Evolutionary conservation across 2,888 invertebrate genomes (phyloP), one percentile per base, ranked within the genome.

Genomic region (Hanleya hanleyi): DNA sequence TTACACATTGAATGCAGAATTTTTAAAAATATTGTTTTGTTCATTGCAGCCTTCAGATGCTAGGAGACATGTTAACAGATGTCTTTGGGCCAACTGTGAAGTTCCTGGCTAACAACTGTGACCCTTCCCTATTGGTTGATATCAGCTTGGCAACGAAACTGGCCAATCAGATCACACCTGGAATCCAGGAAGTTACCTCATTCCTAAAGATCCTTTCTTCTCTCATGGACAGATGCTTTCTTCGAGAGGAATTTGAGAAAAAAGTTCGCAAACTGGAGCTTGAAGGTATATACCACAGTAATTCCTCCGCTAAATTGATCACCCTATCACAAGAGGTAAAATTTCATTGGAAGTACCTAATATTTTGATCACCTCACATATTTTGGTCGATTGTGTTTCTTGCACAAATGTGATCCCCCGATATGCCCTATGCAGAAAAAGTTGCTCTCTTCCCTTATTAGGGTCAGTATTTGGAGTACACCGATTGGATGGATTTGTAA

Each of bases 171-270:
- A 77, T 82, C 6, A 81, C 81, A 15, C 75, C 83, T 1, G 88
- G 88, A 6, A 73, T 88, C 41, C 81, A 84, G 69, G 88, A 88
- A 76, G 82, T 88, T 71, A 80, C 82, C 32, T 76, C 86, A 29
- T 89, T 89, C 74, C 80, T 89, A 32, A 81, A 81, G 70, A 84
- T 89, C 35, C 78, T 88, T 68, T 84, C 87, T 0, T 84, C 87
- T 4, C 69, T 89, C 37, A 77, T 89, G 32, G 87, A 89, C 72
- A 76, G 79, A 33, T 81, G 83, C 26, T 84, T 86, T 51, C 80
- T 85, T 29, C 69, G 89, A 68, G 88, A 87, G 26, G 87, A 88
- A 12, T 78, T 84, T 75, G 88, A 89, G 69, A 85, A 83, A 74
- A 84, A 82, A 74, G 76, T 82, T 32, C 74, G 73, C 50, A 70